A percentile compares a stretch with the other conserved stretches of the same genome.
phyloP scores from a whole-genome alignment of 2,888 invertebrate species.

The Hemithea aestivaria region DNA sequence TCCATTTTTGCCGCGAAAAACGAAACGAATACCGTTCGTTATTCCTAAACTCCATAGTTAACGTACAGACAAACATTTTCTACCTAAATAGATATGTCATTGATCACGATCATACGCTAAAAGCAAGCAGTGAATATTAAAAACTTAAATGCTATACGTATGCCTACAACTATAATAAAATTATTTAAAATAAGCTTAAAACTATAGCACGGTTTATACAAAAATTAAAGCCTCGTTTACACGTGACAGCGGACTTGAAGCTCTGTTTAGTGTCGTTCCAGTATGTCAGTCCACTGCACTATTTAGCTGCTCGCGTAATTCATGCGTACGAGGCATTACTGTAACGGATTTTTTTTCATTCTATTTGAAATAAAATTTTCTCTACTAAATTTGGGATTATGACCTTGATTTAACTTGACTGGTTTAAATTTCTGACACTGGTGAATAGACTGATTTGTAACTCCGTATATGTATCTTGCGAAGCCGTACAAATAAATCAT shows the following conservation, averaged over 20 bases:
- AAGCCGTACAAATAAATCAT: too few relatives aligned
- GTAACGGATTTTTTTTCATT: too few relatives aligned
- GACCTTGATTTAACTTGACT: too few relatives aligned
- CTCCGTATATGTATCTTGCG: too few relatives aligned
- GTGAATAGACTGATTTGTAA: too few relatives aligned
- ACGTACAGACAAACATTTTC: constrained; percentile 65
- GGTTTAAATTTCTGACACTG: too few relatives aligned
- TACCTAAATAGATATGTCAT: constrained; percentile 77
- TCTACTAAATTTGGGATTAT: too few relatives aligned
- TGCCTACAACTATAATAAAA: constrained; percentile 22
- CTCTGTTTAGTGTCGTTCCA: too few relatives aligned
- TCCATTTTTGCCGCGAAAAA: constrained; percentile 25
- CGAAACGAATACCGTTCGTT: constrained; percentile 37
- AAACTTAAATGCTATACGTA: constrained; percentile 25
- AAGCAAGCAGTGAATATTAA: constrained; percentile 60
- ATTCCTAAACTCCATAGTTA: constrained; percentile 39
- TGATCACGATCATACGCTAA: constrained; percentile 68
- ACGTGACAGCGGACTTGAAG: not conserved
- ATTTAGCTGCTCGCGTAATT: too few relatives aligned
- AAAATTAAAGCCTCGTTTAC: constrained; percentile 1
- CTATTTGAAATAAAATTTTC: too few relatives aligned
- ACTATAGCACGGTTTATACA: constrained; percentile 6
- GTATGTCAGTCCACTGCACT: too few relatives aligned
- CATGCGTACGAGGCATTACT: too few relatives aligned
- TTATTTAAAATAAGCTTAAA: constrained; percentile 11